A percentile compares a stretch with the other conserved stretches of the same genome.
Evolutionary conservation across 2,888 invertebrate genomes (phyloP).

Genomic region (Caenorhabditis sp.): DNA sequence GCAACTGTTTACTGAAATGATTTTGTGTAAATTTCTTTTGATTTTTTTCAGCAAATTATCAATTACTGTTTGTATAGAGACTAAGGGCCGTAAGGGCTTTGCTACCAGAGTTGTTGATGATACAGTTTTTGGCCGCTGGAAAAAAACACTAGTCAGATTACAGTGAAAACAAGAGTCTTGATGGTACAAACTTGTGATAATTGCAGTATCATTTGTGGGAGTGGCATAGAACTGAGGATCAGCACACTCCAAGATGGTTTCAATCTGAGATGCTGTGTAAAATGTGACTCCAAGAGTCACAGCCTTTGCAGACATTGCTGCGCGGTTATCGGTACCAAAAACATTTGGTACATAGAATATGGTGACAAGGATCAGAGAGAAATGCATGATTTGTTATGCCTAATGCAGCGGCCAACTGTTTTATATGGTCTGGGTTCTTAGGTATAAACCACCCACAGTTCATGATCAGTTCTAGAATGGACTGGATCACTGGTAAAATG

Average conservation of each 20-base stretch:
- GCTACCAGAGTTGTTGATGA: conserved; percentile 55
- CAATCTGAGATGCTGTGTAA: conserved; percentile 41
- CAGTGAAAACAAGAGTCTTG: too few relatives aligned
- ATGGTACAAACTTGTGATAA: conserved; percentile 11
- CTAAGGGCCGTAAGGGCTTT: conserved; percentile 37
- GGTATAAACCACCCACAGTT: neutral
- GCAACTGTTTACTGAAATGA: conserved; percentile 54
- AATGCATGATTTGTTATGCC: neutral
- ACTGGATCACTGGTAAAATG: conserved; percentile 17
- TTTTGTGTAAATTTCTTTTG: too few relatives aligned
- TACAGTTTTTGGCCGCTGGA: conserved; percentile 45
- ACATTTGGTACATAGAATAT: neutral
- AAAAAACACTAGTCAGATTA: neutral
- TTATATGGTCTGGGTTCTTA: neutral
- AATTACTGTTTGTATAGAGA: conserved; percentile 46
- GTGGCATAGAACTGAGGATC: conserved; percentile 43
- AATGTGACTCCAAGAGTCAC: conserved; percentile 47
- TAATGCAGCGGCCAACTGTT: neutral
- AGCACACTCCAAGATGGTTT: conserved; percentile 32
- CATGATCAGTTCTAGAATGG: conserved; percentile 10
- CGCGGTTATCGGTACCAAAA: conserved; percentile 23
- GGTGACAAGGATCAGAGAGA: neutral
- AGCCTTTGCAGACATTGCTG: conserved; percentile 24
- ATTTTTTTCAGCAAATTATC: too few relatives aligned
- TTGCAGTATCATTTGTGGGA: conserved; percentile 36